A percentile compares a stretch with the other conserved stretches of the same genome.
Conservation (phyloP, 2,888 invertebrate genomes). For the Drosophila mimica region DNA sequence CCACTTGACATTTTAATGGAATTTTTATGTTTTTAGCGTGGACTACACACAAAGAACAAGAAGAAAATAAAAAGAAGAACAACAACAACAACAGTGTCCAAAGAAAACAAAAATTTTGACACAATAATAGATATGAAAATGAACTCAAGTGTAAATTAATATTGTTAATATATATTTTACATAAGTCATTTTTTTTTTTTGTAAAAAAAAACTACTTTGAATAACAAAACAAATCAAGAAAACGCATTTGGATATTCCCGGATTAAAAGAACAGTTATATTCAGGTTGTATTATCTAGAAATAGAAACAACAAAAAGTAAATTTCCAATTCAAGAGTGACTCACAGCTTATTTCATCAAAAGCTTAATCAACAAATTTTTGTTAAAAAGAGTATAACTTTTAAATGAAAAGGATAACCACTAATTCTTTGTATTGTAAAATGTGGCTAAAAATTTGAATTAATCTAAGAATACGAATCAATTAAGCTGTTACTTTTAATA, state of each 20-base stretch:
- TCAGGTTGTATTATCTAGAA: neutral
- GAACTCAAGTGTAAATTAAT: slow-evolving; percentile 15
- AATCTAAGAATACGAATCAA: neutral
- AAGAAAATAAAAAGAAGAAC: neutral
- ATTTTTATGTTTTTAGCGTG: slow-evolving; percentile 61
- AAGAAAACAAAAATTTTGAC: slow-evolving; percentile 13
- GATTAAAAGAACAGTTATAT: neutral
- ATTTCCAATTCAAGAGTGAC: neutral
- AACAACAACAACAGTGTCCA: neutral
- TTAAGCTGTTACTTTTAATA: neutral
- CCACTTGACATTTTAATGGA: slow-evolving; percentile 73
- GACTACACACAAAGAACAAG: slow-evolving; percentile 1
- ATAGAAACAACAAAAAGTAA: neutral
- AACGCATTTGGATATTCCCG: neutral
- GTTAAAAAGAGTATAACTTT: neutral
- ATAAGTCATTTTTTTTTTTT: no score
- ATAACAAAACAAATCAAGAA: neutral
- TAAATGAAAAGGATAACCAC: neutral
- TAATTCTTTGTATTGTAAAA: neutral
- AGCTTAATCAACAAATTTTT: neutral
- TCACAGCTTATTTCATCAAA: neutral
- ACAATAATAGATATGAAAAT: slow-evolving; percentile 21
- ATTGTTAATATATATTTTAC: neutral
- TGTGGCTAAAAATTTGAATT: neutral
- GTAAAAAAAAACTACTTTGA: neutral